Evolutionary conservation across 2,113 vertebrate species (phyloP).

Genomic region (Oceanodroma tethys): DNA sequence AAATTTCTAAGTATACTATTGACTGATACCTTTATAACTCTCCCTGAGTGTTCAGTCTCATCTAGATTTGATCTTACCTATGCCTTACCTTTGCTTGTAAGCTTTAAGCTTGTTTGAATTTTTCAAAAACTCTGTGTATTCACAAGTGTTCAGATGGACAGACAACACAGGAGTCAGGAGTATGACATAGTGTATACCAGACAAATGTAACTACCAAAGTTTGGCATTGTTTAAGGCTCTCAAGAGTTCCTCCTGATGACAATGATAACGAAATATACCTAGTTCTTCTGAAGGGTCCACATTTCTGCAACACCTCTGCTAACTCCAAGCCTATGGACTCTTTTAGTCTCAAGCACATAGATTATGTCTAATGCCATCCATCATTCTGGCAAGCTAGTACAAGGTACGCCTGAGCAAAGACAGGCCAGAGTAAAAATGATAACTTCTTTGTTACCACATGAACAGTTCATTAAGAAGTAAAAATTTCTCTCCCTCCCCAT

Average conservation of each 20-base stretch:
- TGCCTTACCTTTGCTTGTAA: not conserved
- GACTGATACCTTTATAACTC: not conserved
- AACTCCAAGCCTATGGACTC: not conserved
- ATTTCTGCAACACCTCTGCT: not conserved
- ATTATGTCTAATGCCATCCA: not conserved
- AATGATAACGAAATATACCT: not conserved
- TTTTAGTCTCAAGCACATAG: not conserved
- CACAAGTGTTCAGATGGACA: not conserved
- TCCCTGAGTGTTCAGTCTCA: not conserved
- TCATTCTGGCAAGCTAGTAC: not conserved
- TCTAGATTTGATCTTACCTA: not conserved
- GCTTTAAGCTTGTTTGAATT: not conserved
- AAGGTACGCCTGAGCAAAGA: not conserved
- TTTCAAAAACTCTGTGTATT: not conserved
- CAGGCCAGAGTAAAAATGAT: not conserved
- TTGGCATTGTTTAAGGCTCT: conserved; percentile 17
- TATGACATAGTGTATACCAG: not conserved
- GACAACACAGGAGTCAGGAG: not conserved
- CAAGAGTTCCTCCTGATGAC: not conserved
- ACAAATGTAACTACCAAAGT: conserved; percentile 40
- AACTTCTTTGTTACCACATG: not conserved
- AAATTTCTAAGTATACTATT: not conserved
- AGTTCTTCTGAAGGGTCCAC: not conserved
- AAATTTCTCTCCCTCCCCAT: not conserved
- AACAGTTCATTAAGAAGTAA: not conserved